These are phyloP conservation scores for Tragelaphus strepsiceros DNA, from an alignment of 2,113 vertebrate genomes.

Conservation along the genomic window DNA sequence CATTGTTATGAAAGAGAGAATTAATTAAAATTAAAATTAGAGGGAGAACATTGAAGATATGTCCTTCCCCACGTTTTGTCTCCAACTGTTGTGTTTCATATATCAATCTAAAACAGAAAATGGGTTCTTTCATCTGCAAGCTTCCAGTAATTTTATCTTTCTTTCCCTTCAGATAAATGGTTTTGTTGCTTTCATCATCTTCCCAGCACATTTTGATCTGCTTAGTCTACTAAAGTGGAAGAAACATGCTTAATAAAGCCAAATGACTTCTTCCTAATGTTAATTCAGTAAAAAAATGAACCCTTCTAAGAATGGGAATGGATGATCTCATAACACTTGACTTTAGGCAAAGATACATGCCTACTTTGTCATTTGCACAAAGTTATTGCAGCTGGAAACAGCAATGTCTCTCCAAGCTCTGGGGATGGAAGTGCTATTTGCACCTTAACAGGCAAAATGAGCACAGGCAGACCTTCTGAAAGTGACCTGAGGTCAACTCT, in stretches of 20 bases:
- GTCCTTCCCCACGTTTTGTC: conserved; percentile 11
- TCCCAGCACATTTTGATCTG: background rate
- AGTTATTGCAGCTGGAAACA: background rate
- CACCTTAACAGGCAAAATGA: background rate
- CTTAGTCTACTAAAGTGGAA: background rate
- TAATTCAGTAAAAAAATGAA: conserved; percentile 30
- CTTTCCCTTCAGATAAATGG: background rate
- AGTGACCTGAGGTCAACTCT: background rate
- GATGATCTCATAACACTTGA: background rate
- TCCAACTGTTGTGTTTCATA: background rate
- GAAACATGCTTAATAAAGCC: conserved; percentile 13
- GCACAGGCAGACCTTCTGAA: accelerated
- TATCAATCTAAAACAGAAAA: conserved; percentile 51
- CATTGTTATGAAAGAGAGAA: conserved; percentile 43
- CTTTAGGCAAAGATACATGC: background rate
- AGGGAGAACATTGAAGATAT: background rate
- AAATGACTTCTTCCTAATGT: conserved; percentile 23
- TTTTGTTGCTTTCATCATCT: background rate
- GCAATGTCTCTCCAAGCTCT: background rate
- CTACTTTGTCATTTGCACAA: background rate
- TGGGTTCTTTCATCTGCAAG: background rate
- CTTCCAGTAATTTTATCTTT: conserved; percentile 25
- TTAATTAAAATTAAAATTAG: conserved; percentile 55
- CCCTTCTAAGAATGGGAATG: background rate
- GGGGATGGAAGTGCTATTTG: accelerated